Evolutionary conservation across 2,888 invertebrate genomes (phyloP).

Genomic region (Lasioglossum figueresi): DNA sequence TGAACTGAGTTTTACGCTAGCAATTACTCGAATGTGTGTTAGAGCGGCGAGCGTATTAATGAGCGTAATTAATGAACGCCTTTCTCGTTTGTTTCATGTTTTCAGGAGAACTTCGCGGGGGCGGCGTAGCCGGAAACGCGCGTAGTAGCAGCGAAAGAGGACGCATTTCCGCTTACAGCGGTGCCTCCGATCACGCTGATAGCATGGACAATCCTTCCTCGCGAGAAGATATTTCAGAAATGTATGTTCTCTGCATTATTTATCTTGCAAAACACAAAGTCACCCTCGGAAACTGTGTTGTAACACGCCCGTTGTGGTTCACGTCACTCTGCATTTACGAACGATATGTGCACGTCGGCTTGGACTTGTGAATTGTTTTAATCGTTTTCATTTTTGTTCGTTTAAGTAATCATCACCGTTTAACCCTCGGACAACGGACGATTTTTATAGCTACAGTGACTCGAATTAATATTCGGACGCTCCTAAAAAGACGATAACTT

Average conservation of each 20-base stretch:
- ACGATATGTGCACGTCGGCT: neutral
- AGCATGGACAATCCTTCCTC: slow-evolving; percentile 82
- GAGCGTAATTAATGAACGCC: slow-evolving; percentile 76
- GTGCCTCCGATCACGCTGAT: slow-evolving; percentile 79
- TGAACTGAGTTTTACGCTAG: neutral
- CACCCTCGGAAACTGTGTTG: neutral
- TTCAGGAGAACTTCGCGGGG: slow-evolving; percentile 83
- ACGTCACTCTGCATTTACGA: neutral
- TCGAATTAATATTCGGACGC: too few species aligned
- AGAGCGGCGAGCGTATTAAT: slow-evolving; percentile 8
- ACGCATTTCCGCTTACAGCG: slow-evolving; percentile 79
- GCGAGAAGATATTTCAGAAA: slow-evolving; percentile 82
- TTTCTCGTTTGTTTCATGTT: slow-evolving; percentile 64
- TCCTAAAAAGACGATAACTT: too few species aligned
- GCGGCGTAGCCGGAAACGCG: slow-evolving; percentile 79
- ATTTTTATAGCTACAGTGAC: too few species aligned
- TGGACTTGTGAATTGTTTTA: neutral
- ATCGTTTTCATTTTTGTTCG: neutral
- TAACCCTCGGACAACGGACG: neutral
- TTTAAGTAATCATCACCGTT: neutral
- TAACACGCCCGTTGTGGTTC: neutral
- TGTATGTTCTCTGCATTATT: slow-evolving; percentile 74
- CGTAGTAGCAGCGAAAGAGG: slow-evolving; percentile 80
- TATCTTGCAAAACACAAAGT: neutral
- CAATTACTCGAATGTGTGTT: slow-evolving; percentile 3